Conservation (phyloP, 1,140 invertebrate genomes). For the Eriocheir sinensis region DNA sequence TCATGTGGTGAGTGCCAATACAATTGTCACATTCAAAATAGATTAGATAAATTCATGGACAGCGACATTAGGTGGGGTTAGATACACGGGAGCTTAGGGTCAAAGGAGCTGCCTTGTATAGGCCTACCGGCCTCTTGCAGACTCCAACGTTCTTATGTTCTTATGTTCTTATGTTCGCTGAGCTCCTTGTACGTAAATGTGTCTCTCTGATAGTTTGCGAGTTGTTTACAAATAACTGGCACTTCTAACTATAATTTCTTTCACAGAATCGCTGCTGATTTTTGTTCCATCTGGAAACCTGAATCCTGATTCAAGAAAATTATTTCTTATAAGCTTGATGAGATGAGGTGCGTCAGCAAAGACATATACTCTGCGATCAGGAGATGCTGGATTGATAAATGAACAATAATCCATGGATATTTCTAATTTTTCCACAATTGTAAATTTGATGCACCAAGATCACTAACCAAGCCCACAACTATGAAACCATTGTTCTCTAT, state of each 20-base stretch:
- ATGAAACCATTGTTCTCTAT: constrained; percentile 70
- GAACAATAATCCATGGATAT: not conserved
- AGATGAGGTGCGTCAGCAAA: too few species aligned
- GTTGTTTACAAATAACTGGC: not conserved
- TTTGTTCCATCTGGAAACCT: constrained; percentile 11
- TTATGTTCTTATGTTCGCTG: not conserved
- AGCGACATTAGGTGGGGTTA: too few species aligned
- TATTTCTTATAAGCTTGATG: too few species aligned
- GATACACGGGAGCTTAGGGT: too few species aligned
- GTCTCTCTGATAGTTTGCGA: not conserved
- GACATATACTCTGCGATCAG: not conserved
- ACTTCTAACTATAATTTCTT: not conserved
- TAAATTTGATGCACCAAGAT: constrained; percentile 69
- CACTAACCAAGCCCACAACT: constrained; percentile 72
- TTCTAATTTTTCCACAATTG: constrained; percentile 64
- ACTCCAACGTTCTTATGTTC: too few species aligned
- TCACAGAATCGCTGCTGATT: not conserved
- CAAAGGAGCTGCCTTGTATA: too few species aligned
- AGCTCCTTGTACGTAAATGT: not conserved
- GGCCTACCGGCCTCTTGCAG: too few species aligned
- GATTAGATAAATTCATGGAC: too few species aligned
- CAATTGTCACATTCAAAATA: too few species aligned
- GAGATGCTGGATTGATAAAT: not conserved
- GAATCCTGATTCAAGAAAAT: not conserved
- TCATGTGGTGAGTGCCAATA: too few species aligned